Base-by-base conservation (phyloP, 2,888 invertebrate species). In the Cheilosia soror region DNA sequence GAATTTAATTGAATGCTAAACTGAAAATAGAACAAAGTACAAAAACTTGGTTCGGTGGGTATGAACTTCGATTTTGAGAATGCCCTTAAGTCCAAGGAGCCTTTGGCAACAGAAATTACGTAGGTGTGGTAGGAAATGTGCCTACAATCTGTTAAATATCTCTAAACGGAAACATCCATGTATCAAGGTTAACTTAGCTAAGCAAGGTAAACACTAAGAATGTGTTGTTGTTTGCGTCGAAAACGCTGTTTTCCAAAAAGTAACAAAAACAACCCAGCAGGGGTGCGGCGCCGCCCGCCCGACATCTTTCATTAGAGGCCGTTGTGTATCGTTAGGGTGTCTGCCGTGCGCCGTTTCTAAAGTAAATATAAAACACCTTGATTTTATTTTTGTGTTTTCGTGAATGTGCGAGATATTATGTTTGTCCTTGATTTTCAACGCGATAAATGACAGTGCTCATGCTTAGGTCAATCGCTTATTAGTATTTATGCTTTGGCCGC, bases 301-400 rank as follows among this genome's bases (percentile, higher is more conserved):
- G 31, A 6, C 78, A 60, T 25, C 29, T 44, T 53, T 65, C 53
- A 33, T 13, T 13, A 62, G 53, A 80, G 31, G 11, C 20, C 47
- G 60, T 29, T 82, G 55, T 51, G 37, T 63, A 62, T 69, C 44
- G 57, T 31, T 53, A 75, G 75, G 60, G 65, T 69, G 77, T 68
- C 62, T 72, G 66, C 57, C 53, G 65, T 42, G 47, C 76, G 76
- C 25, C 77, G 25, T 49, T 51, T 84, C 53, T 55, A 40, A 60
- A 55, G 63, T 76, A 87, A 84, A 85, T 81, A 66, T 62, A 69
- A 83, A 76, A 69, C 84, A 87, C 87, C 88, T 87, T 88, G 87
- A 81, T 71, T 81, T 87, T 84, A 87, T 87, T 87, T 87, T 77
- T 33, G 63, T 33, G 49, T 76, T 62, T 72, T 60, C 68, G 37